phyloP scores from a whole-genome alignment of 2,888 invertebrate species.

The Eueremaeus valkanovi region DNA sequence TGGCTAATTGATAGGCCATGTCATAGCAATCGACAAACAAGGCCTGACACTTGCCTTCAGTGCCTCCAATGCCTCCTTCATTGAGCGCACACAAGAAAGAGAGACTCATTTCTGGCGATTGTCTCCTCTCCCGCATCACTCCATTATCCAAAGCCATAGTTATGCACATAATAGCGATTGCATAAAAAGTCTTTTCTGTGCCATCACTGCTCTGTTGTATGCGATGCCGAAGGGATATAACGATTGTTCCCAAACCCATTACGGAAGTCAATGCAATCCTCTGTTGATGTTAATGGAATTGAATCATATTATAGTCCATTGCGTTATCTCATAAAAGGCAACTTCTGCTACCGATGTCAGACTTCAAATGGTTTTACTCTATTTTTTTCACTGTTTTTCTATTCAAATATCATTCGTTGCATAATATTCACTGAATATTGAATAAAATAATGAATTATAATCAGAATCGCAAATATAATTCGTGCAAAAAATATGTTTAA shows the following conservation, averaged over 20 bases:
- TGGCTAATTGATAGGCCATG: constrained; percentile 40
- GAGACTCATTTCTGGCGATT: neutral
- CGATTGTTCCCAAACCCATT: constrained; percentile 31
- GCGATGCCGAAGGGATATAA: constrained; percentile 17
- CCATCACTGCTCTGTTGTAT: neutral
- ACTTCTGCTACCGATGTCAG: constrained; percentile 15
- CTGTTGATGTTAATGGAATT: constrained; percentile 21
- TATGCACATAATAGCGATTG: neutral
- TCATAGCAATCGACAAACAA: constrained; percentile 40
- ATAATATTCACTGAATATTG: neutral
- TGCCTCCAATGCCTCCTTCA: neutral
- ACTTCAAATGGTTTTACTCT: neutral
- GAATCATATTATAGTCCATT: constrained; percentile 30
- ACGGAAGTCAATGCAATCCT: constrained; percentile 28
- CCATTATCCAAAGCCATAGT: constrained; percentile 3
- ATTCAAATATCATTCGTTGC: neutral
- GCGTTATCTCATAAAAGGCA: constrained; percentile 16
- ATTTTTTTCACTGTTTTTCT: neutral
- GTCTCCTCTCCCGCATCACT: constrained; percentile 26
- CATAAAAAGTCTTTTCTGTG: constrained; percentile 26
- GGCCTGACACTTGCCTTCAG: constrained; percentile 27
- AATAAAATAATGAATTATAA: neutral
- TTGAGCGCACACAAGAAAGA: too few relatives aligned
- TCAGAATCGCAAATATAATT: neutral
- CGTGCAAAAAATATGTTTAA: neutral